phyloP scores from a whole-genome alignment of 2,797 vertebrate species.

The Poecile montanus region DNA sequence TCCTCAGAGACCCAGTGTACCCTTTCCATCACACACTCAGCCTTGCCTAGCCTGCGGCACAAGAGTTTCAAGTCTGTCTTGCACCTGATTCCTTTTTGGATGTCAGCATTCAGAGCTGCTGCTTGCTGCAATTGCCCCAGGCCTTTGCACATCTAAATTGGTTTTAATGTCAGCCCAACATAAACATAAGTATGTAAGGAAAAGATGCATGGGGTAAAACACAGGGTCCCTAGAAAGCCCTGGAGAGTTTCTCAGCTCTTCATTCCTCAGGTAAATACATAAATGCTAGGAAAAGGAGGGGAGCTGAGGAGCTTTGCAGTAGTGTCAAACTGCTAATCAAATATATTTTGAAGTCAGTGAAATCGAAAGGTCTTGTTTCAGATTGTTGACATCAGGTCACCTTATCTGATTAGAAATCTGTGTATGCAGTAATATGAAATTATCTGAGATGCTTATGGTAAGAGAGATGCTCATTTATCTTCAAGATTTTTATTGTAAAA shows the following conservation, averaged over 20 bases:
- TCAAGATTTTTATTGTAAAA: background rate
- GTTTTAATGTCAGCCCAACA: background rate
- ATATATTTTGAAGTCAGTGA: background rate
- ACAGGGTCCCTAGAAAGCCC: background rate
- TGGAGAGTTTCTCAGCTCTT: background rate
- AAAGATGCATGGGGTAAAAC: background rate
- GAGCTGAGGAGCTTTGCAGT: background rate
- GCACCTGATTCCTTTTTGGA: slow-evolving; percentile 3
- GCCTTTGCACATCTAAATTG: background rate
- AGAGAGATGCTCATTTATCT: background rate
- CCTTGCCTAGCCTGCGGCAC: background rate
- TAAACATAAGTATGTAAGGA: background rate
- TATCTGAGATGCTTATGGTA: background rate
- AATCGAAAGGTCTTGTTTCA: background rate
- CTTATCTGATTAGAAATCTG: background rate
- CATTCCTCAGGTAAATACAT: background rate
- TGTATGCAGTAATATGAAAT: background rate
- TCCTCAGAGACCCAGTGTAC: background rate
- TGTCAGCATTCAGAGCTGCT: background rate
- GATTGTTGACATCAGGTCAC: background rate
- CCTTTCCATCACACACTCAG: background rate
- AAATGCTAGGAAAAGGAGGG: background rate
- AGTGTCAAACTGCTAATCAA: background rate
- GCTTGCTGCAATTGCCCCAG: background rate
- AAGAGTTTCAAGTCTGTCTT: background rate